Conservation (phyloP, 1,140 invertebrate genomes). For the Scaptomyza hsui region DNA sequence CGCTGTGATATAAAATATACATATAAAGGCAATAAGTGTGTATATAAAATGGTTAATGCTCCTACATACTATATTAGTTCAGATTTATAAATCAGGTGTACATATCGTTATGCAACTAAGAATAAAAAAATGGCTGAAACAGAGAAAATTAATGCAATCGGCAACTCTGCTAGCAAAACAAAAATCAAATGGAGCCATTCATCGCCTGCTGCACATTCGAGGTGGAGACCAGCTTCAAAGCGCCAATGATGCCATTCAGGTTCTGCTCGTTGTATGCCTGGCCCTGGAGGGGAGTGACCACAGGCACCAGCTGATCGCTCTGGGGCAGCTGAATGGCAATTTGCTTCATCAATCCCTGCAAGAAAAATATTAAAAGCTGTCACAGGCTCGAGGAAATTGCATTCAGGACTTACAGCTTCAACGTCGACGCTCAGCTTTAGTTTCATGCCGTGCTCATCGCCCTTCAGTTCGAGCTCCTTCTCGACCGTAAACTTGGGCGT, state of each 20-base stretch:
- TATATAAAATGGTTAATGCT: constrained; percentile 29
- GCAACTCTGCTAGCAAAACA: constrained; percentile 33
- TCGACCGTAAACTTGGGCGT: constrained; percentile 92
- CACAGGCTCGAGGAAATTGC: background rate
- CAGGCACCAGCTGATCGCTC: constrained; percentile 70
- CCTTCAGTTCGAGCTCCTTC: constrained; percentile 77
- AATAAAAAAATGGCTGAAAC: constrained; percentile 20
- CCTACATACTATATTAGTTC: constrained; percentile 32
- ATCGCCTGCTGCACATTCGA: constrained; percentile 82
- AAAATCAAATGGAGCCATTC: constrained; percentile 68
- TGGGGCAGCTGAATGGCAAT: constrained; percentile 70
- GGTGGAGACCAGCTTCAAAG: constrained; percentile 74
- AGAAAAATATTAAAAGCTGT: background rate
- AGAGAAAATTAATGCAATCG: constrained; percentile 1
- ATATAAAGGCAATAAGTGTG: background rate
- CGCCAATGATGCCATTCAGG: constrained; percentile 73
- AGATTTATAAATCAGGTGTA: constrained; percentile 26
- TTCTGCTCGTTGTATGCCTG: constrained; percentile 77
- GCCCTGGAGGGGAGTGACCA: constrained; percentile 74
- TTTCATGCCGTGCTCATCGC: constrained; percentile 66
- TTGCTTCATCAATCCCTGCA: constrained; percentile 74
- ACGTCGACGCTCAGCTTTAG: constrained; percentile 73
- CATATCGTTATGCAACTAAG: constrained; percentile 20
- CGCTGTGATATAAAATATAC: constrained; percentile 22
- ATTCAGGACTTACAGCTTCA: constrained; percentile 61